Evolutionary conservation across 2,888 invertebrate species (phyloP), one percentile per base, ranked within the genome.

Genomic region (Blastobasis adustella): DNA sequence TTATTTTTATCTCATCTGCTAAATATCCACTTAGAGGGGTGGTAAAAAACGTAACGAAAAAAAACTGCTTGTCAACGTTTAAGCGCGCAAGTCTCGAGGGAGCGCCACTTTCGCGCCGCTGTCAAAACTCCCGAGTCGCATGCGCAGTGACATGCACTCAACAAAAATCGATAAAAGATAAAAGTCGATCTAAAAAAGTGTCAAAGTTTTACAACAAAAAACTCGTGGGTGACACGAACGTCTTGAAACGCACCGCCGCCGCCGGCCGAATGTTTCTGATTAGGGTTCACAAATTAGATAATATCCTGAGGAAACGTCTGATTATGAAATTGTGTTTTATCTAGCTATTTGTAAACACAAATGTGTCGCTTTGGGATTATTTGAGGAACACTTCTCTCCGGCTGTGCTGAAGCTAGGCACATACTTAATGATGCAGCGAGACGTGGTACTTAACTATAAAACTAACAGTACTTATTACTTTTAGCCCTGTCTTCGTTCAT

Each of bases 261-360:
- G 59, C 59, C 64, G 63, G 48, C 53, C 48, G 73, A 69, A 54
- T 85, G 86, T 77, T 80, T 83, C 73, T 58, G 79, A 85, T 86
- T 85, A 83, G 71, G 67, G 67, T 51, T 64, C 69, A 80, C 82
- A 79, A 82, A 82, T 82, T 77, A 70, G 62, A 69, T 23, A 57
- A 71, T 79, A 73, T 86, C 86, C 86, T 82, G 66, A 82, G 86
- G 86, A 85, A 74, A 76, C 68, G 69, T 65, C 70, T 69, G 68
- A 75, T 79, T 75, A 74, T 62, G 59, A 54, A 49, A 65, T 64
- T 64, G 72, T 72, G 23, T 67, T 69, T 73, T 73, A 70, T 75
- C 69, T 67, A 23, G 23, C 23, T 23, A 23, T 23, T 23, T 23
- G 23, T 23, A 23, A 23, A 23, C 23, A 23, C 23, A 23, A 23